These are phyloP conservation scores for Poecilia latipinna DNA, from an alignment of 2,113 vertebrate genomes.

Conservation along the genomic window DNA sequence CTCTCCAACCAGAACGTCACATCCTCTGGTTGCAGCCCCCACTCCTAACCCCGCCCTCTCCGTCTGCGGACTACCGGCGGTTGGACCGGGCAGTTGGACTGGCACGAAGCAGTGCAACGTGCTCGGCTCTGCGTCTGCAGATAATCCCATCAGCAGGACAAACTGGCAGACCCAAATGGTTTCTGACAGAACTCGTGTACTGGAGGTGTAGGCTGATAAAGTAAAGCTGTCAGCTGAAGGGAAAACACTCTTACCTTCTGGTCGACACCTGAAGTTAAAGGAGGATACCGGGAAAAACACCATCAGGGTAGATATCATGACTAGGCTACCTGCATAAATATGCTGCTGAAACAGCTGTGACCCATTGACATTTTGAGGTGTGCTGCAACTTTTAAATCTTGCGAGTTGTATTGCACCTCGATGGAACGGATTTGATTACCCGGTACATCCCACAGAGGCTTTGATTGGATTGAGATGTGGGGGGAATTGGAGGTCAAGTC, in stretches of 20 bases:
- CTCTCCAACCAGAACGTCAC: constrained; percentile 52
- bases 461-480: too few species aligned
- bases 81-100: constrained; percentile 25
- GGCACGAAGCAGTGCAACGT: constrained; percentile 55
- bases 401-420: too few species aligned
- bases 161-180: constrained; percentile 17
- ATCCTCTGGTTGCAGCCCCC: constrained; percentile 34
- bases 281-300: too few species aligned
- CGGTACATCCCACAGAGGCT: too few species aligned
- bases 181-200: constrained; percentile 48
- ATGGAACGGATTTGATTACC: too few species aligned
- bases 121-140: constrained; percentile 1
- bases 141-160: constrained; percentile 62
- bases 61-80: background rate
- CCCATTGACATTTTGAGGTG: too few species aligned
- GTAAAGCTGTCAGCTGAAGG: constrained; percentile 12
- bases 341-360: too few species aligned
- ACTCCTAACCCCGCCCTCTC: background rate
- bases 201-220: background rate
- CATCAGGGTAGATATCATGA: too few species aligned
- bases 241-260: background rate
- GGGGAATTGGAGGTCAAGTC: too few species aligned
- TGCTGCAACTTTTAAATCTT: too few species aligned
- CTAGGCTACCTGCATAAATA: too few species aligned
- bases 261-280: background rate